Conservation (phyloP, 2,113 vertebrate species). For the Gallinago paraguaiae region DNA sequence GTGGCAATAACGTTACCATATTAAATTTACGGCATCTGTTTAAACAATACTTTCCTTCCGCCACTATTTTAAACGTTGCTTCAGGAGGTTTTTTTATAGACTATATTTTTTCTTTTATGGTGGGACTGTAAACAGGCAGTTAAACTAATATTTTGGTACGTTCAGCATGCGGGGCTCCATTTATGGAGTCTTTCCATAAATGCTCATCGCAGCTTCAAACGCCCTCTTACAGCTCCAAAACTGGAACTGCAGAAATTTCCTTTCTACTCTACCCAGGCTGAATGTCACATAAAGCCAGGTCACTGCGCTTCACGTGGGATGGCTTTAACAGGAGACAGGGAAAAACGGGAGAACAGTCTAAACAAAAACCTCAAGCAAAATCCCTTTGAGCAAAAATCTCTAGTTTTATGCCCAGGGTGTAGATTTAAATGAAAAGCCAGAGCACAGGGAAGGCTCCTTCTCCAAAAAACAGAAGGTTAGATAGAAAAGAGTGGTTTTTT, state of each 20-base stretch:
- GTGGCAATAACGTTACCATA: constrained; percentile 43
- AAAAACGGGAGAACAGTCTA: rapidly evolving
- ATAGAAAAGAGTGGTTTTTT: neutral
- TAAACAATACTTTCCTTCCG: constrained; percentile 61
- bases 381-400: rapidly evolving
- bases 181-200: constrained; percentile 55
- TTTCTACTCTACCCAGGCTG: neutral
- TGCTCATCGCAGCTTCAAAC: constrained; percentile 19
- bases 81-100: constrained; percentile 67
- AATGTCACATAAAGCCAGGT: neutral
- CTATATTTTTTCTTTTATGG: constrained; percentile 55
- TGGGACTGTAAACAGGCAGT: constrained; percentile 56
- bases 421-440: neutral
- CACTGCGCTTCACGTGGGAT: neutral
- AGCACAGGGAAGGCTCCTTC: neutral
- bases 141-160: constrained; percentile 60
- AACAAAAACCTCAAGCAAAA: neutral
- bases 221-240: neutral
- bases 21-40: constrained; percentile 65
- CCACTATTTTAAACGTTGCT: constrained; percentile 51
- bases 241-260: neutral
- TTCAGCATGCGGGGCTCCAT: constrained; percentile 37
- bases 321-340: neutral
- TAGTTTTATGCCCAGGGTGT: neutral
- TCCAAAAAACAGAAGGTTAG: neutral